A percentile compares a stretch with the other conserved stretches of the same genome.
Evolutionary conservation across 2,797 vertebrate species (phyloP).

Genomic region (Phrynocephalus vlangalii): DNA sequence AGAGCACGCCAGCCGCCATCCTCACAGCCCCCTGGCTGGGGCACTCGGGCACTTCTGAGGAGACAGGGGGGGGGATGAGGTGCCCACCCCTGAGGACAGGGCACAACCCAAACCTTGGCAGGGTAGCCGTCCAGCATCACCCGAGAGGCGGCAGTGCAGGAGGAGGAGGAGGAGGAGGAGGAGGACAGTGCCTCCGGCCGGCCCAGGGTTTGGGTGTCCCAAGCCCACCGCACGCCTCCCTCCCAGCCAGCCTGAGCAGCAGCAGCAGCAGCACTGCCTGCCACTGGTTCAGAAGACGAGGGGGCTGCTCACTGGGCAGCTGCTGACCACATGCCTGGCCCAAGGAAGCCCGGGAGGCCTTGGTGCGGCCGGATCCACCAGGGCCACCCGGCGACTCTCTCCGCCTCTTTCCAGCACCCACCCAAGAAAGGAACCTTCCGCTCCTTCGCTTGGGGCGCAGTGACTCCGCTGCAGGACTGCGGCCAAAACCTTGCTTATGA

Average conservation of each 20-base stretch:
- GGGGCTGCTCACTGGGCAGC: neutral
- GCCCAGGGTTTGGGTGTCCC: neutral
- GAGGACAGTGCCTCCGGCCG: neutral
- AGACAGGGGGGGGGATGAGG: no score
- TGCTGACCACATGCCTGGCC: neutral
- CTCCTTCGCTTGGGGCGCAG: neutral
- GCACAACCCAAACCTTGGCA: neutral
- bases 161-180: neutral
- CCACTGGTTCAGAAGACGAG: neutral
- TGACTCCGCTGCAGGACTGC: no score
- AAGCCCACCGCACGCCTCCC: neutral
- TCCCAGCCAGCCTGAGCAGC: no score
- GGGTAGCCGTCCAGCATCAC: slow-evolving; percentile 14
- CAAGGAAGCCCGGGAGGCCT: neutral
- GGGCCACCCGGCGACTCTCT: no score
- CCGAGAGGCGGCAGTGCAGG: neutral
- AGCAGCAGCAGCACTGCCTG: no score
- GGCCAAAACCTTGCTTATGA: no score
- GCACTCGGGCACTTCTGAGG: no score
- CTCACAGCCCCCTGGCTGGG: neutral
- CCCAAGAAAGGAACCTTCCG: no score
- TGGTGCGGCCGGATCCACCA: no score
- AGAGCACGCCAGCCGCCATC: neutral
- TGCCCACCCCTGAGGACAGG: no score
- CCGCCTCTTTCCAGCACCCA: no score